Base-by-base conservation (phyloP, 2,113 vertebrate species). In the Hemichromis elongatus region DNA sequence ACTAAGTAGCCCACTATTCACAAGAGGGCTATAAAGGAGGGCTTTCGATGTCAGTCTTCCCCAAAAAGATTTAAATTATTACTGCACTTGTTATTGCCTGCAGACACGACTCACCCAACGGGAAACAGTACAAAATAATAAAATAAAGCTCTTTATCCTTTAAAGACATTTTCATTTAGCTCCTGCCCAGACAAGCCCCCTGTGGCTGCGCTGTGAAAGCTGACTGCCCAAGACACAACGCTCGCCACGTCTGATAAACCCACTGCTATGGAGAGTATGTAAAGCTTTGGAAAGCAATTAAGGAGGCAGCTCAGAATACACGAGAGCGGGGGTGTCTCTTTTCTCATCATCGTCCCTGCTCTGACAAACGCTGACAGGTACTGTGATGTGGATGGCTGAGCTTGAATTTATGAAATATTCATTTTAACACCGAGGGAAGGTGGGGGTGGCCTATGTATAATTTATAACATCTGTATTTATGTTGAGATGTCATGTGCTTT, bases 331-430 rank as follows among this genome's bases (percentile, higher is more conserved):
- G 81, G 57, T 3, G 73, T 78, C 47, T 82, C 63, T 54, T 9
- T 10, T 68, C 89, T 78, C 61, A 12, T 88, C 94, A 90, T n/a
- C 9, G 77, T n/a, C 24, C 40, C 80, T 2, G 24, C 89, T 87
- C 79, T 88, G 94, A 92, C 92, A 84, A 88, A 86, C 21, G 12
- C 80, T 35, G 90, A 93, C 91, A 92, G 85, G 66, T 73, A 75
- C 77, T 70, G 52, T 55, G 90, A 90, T 88, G 92, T 82, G 92
- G 75, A 92, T 89, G 91, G 81, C 85, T 92, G 90, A 88, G 89
- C 85, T 82, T 80, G 66, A 82, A 88, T 89, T 82, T 81, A 95
- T 95, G 81, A 95, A 96, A 95, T 95, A 95, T 96, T 95, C 80
- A 96, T 96, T 92, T 86, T 16, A 79, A 81, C 80, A 80, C 63